Base-by-base conservation (phyloP, 2,113 vertebrate species). In the Condylura cristata region DNA sequence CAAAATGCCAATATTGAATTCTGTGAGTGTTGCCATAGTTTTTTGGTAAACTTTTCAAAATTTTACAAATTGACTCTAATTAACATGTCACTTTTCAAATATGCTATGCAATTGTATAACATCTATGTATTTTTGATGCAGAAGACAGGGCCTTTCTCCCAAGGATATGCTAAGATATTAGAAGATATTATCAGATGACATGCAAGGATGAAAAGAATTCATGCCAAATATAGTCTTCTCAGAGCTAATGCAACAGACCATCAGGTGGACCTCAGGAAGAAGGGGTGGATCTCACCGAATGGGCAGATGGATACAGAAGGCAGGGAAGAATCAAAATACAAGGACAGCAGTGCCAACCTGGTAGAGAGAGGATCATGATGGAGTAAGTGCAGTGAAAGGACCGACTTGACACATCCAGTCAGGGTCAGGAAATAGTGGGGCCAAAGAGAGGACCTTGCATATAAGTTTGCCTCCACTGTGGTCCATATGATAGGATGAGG, bases 1-100 rank as follows among this genome's bases (percentile, higher is more conserved):
- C 60, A 71, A 93, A 80, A 72, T 72, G 44, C 8, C 61, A 76
- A 60, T 37, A 81, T 41, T 44, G 11, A 87, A 72, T 74, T 80
- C 26, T 24, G 34, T 53, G 30, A 17, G 22, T 72, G 8, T 65
- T 85, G 30, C 51, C 34, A 74, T 11, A 34, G 28, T 44, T 68
- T 78, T 83, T 24, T 28, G 10, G 18, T 16, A 79, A 28, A 4
- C 11, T 44, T 93, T 88, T 82, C 34, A 63, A 82, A 74, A 66
- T 75, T 82, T 74, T 72, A 66, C 32, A 46, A 46, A 72, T 74
- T 82, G 41, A 61, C n/a, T 81, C 8, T 51, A 32, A 8, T 78
- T 78, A 71, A 86, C 14, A 51, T 39, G 18, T 24, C 39, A 18
- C 26, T 82, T 86, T 70, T 66, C 10, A 37, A 48, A 71, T 14